Evolutionary conservation across 2,888 invertebrate species (phyloP), one percentile per base, ranked within the genome.

Genomic region (Caenorhabditis parvicauda): DNA sequence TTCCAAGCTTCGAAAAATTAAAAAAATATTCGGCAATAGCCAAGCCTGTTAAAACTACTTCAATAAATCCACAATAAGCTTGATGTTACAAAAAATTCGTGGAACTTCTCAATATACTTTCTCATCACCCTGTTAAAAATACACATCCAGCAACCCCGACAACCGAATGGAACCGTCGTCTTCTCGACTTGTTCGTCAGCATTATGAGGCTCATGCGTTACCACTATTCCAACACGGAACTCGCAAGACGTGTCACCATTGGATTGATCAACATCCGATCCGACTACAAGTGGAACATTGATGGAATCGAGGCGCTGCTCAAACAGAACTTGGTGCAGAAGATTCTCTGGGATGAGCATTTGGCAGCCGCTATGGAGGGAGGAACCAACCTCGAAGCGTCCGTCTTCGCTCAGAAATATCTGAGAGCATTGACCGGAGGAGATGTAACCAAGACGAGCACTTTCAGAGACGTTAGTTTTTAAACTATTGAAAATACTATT

Each of bases 221-320:
- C 4, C 56, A 65, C 35, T 60, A 60, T 54, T 25, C 57, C 5
- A 27, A 53, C 7, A 52, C 53, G 7, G 70, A 70, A 19, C 44
- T 70, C 19, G 47, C 64, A 9, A 39, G 66, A 21, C 56, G 60
- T 21, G 58, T 73, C 12, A 75, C 75, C 4, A 42, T 50, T 9
- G 60, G 67, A 9, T 54, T 72, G 5, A 56, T 72, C 58, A 59
- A 56, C 37, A 64, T 67, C 12, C 60, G 69, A n/a, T 52, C 61
- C 17, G 70, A 73, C 14, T 70, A 64, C 59, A 70, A 76, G 25
- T 76, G 65, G 69, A 77, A 76, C 48, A 53, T 74, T 47, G 94
- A 95, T 73, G 92, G 91, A 0, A 88, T 94, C 1, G 93, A 94
- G 81, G 55, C 96, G 22, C 89, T 96, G 59, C 87, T 90, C 61